Percentiles rank a stretch among this genome's conserved stretches.
Evolutionary conservation across 2,888 invertebrate genomes (phyloP).

Genomic region (Lissonota sp.): DNA sequence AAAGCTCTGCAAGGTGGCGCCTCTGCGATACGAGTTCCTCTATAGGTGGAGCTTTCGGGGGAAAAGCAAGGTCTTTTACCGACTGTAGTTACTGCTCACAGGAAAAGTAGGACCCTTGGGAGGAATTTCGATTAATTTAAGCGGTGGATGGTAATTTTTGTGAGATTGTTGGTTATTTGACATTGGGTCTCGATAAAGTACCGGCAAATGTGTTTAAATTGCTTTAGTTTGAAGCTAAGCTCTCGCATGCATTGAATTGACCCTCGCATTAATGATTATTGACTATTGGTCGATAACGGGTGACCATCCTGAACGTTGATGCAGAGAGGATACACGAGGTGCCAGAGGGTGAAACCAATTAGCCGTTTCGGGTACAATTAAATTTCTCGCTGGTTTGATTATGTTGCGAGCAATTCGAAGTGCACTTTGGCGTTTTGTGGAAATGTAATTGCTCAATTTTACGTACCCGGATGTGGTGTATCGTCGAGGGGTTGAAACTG

Average conservation of each 20-base stretch:
- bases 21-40: neutral
- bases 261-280: no score
- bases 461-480: slow-evolving; percentile 73
- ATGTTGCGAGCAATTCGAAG: slow-evolving; percentile 24
- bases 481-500: slow-evolving; percentile 89
- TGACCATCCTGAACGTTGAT: no score
- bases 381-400: slow-evolving; percentile 36
- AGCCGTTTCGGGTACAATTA: slow-evolving; percentile 20
- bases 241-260: no score
- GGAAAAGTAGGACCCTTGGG: neutral
- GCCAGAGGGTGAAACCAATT: slow-evolving; percentile 33
- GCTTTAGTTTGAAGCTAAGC: no score
- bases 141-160: slow-evolving; percentile 2
- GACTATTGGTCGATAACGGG: no score
- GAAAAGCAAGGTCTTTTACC: slow-evolving; percentile 32
- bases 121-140: neutral
- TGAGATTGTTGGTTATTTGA: no score
- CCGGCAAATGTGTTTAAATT: no score
- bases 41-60: slow-evolving; percentile 6
- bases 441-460: slow-evolving; percentile 37
- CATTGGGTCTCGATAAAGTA: no score
- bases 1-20: slow-evolving; percentile 28
- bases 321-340: no score
- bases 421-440: slow-evolving; percentile 17
- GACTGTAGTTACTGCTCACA: slow-evolving; percentile 5